phyloP scores from a whole-genome alignment of 2,797 vertebrate genomes.

The Trematomus bernacchii region DNA sequence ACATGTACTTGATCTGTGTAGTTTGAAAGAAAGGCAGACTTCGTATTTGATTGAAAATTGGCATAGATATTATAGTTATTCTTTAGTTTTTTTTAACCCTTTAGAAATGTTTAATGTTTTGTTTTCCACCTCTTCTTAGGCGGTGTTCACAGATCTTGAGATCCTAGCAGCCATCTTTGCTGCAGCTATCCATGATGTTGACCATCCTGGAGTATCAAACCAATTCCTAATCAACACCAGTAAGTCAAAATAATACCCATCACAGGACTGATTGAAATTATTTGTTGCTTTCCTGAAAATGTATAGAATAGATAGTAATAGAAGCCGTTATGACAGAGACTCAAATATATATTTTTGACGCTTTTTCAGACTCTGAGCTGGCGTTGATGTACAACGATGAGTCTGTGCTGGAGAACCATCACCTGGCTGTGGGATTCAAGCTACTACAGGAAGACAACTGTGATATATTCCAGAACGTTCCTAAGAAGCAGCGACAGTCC shows the following conservation, averaged over 20 bases:
- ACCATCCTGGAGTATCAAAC: slow-evolving; percentile 98
- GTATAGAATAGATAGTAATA: not conserved
- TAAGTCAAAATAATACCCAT: slow-evolving; percentile 80
- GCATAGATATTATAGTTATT: not conserved
- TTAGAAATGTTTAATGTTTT: not conserved
- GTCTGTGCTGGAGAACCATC: slow-evolving; percentile 96
- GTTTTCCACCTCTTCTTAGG: slow-evolving; percentile 76
- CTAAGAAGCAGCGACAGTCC: slow-evolving; percentile 96
- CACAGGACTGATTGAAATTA: accelerated
- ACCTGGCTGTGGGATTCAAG: slow-evolving; percentile 95
- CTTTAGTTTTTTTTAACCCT: not conserved
- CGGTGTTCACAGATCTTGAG: slow-evolving; percentile 98
- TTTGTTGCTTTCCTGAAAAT: not conserved
- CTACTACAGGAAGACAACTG: slow-evolving; percentile 95
- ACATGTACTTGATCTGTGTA: too few relatives aligned
- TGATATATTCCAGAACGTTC: slow-evolving; percentile 94
- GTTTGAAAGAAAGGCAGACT: slow-evolving; percentile 11
- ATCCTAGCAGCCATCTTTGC: slow-evolving; percentile 98
- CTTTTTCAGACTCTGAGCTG: slow-evolving; percentile 91
- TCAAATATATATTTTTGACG: not conserved
- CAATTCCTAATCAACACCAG: slow-evolving; percentile 99
- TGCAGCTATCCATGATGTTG: slow-evolving; percentile 97
- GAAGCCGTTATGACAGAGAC: not conserved
- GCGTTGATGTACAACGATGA: slow-evolving; percentile 99
- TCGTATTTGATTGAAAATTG: not conserved